phyloP scores from a whole-genome alignment of 2,888 invertebrate genomes.

The Masnerella sp. region DNA sequence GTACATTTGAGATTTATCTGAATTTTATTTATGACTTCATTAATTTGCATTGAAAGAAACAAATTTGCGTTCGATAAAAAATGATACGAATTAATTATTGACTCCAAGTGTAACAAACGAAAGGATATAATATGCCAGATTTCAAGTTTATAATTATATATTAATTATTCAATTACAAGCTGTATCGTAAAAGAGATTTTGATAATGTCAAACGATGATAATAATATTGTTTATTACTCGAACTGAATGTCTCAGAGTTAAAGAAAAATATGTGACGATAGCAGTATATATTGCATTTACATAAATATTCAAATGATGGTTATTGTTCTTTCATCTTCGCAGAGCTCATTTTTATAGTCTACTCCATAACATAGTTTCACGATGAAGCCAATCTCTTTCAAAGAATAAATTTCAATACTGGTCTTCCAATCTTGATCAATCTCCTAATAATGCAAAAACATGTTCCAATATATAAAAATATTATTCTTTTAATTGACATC shows the following conservation, averaged over 20 bases:
- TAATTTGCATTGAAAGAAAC: too few relatives aligned
- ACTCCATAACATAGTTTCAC: slow-evolving; percentile 34
- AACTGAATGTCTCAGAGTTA: slow-evolving; percentile 8
- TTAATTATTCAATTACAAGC: too few relatives aligned
- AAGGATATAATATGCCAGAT: too few relatives aligned
- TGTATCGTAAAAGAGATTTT: not conserved
- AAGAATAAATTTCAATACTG: slow-evolving; percentile 34
- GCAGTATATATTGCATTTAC: slow-evolving; percentile 35
- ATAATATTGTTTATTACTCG: slow-evolving; percentile 10
- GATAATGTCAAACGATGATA: too few relatives aligned
- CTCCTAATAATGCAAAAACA: slow-evolving; percentile 6
- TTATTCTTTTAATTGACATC: too few relatives aligned
- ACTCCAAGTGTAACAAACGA: too few relatives aligned
- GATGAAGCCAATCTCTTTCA: slow-evolving; percentile 46
- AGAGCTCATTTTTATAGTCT: slow-evolving; percentile 27
- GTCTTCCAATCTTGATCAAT: slow-evolving; percentile 61
- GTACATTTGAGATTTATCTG: too few relatives aligned
- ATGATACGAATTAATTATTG: too few relatives aligned
- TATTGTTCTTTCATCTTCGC: slow-evolving; percentile 35
- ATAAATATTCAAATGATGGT: slow-evolving; percentile 41
- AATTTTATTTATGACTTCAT: too few relatives aligned
- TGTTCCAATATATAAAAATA: not conserved
- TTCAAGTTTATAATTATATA: too few relatives aligned
- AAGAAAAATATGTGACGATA: slow-evolving; percentile 7
- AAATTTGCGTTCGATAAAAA: too few relatives aligned